These are phyloP conservation scores for Rallus limicola DNA, from an alignment of 2,113 vertebrate genomes.

Conservation along the genomic window DNA sequence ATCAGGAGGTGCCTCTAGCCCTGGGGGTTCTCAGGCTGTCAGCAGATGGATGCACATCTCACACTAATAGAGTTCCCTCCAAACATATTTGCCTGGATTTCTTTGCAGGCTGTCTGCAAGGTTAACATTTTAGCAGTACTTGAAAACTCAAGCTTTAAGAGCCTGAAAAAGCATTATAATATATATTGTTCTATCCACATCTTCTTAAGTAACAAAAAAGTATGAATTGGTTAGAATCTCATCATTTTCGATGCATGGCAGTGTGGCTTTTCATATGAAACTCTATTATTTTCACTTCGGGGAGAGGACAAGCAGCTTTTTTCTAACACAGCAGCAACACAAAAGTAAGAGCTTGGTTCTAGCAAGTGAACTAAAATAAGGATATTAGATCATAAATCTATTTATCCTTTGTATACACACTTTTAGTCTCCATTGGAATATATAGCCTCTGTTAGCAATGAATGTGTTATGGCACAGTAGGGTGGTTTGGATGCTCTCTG, in stretches of 20 bases:
- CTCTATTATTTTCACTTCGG: not conserved
- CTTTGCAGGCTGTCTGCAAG: not conserved
- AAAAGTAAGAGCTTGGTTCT: not conserved
- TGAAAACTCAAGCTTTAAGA: not conserved
- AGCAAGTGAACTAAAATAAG: not conserved
- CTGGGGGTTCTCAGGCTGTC: not conserved
- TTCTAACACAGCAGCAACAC: not conserved
- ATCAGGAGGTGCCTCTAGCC: not conserved
- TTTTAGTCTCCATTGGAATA: not conserved
- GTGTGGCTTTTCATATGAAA: not conserved
- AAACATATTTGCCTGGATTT: not conserved
- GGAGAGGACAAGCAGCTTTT: not conserved
- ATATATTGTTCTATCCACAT: not conserved
- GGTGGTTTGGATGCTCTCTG: not conserved
- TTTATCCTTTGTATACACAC: not conserved
- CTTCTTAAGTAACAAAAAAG: not conserved
- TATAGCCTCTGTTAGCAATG: not conserved
- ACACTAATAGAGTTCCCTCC: not conserved
- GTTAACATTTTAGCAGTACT: not conserved
- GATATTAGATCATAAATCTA: not conserved
- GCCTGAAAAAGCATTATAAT: not conserved
- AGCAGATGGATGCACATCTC: rapidly evolving
- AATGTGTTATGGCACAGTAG: not conserved
- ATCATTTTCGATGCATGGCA: not conserved
- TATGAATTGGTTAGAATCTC: not conserved